Evolutionary conservation across 2,888 invertebrate species (phyloP), one percentile per base, ranked within the genome.

Genomic region (Mactromeris polynyma): DNA sequence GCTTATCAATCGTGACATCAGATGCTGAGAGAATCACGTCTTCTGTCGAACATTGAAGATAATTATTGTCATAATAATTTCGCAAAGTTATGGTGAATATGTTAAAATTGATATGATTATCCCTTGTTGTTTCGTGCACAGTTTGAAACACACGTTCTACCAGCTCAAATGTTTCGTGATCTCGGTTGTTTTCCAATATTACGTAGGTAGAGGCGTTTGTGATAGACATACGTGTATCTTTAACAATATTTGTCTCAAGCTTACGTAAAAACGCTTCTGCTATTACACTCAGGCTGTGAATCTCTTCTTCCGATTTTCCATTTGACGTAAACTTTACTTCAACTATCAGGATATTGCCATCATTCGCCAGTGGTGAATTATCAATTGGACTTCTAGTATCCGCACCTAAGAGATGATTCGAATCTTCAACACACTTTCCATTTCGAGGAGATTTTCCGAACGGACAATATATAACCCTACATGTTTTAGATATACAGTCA

Each of bases 401-500:
- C 17, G 11, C 14, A 14, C 17, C 14, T 11, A 46, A 42, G 7
- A 0, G 9, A 17, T 11, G 6, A 33, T 1, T 21, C 1, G 19
- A 2, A 33, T 64, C 69, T 2, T 73, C 38, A 7, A 81, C 40
- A 42, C 88, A 88, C 42, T 40, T 54, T 19, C 80, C 86, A 38
- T 83, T 58, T 14, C 4, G 19, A 2, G 83, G 33, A 3, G 19
- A 54, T 38, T 83, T 40, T 0, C 79, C 42, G 36, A 17, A n/a
- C 7, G 42, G 40, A 58, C 89, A 89, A 64, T 54, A 73, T 0
- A 86, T 21, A 9, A 4, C 21, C 36, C 81, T 78, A 73, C 89
- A 89, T 51, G 40, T 40, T 54, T 73, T 69, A 42, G 80, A 79
- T 17, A 85, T 26, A n/a, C 89, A 89, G 21, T 89, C 89, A 51